Base-by-base conservation (phyloP, 2,888 invertebrate species). In the Tipula helvola region DNA sequence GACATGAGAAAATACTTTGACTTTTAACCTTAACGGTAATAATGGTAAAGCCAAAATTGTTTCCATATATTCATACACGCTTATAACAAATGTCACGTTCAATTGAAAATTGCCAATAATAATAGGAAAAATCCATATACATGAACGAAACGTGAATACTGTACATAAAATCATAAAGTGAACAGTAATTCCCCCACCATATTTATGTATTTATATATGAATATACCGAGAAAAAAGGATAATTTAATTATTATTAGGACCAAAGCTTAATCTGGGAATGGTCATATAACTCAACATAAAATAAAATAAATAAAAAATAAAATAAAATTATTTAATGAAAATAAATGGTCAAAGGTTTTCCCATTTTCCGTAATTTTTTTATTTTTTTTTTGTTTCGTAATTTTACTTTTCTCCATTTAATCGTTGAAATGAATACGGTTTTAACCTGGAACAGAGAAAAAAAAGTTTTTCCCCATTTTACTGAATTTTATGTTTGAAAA, bases 211-310 rank as follows among this genome's bases (percentile, higher is more conserved):
- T 7, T 39, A 7, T 57, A 7, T 57, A 57, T 57, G 4, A 16
- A 57, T 57, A 71, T 71, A 4, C 71, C 28, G 71, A 71, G 5
- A 71, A 57, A 71, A 71, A 71, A 71, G 71, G 71, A 71, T 71
- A 71, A 71, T 71, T 71, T 71, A 71, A 71, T 71, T 71, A 71
- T 71, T 71, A 71, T 71, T 71, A 71, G 71, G 71, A 71, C 71
- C 28, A 71, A 71, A 71, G 71, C 28, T 71, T 71, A 71, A 71
- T 71, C 71, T 71, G 71, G 71, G 71, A 71, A 71, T 71, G 71
- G 71, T 71, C 71, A 71, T 71, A 71, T 71, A 71, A 71, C 12
- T 71, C 71, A 71, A 28, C 18, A 71, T 28, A 71, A 71, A 71
- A 28, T 71, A 71, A 71, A 71, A 71, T 71, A 71, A 28, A 71